These are phyloP conservation scores for Valencia hispanica DNA, from an alignment of 2,797 vertebrate species.

Conservation along the genomic window DNA sequence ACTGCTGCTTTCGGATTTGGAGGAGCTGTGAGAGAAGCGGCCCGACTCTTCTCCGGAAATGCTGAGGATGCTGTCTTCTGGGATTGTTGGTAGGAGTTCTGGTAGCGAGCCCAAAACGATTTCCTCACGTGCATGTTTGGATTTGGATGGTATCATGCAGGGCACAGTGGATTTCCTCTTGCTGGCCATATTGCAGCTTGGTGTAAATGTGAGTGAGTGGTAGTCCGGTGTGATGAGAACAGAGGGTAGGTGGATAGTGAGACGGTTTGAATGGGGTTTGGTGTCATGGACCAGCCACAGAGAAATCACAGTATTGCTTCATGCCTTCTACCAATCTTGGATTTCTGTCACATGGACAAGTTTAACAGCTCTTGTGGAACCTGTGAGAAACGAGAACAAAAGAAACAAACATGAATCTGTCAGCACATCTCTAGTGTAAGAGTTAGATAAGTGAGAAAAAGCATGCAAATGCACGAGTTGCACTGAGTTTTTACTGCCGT, in stretches of 20 bases:
- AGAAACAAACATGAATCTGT: slow-evolving; percentile 16
- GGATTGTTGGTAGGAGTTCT: slow-evolving; percentile 82
- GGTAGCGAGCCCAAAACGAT: slow-evolving; percentile 81
- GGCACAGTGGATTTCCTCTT: slow-evolving; percentile 98
- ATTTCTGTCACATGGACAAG: slow-evolving; percentile 72
- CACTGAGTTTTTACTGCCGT: no score
- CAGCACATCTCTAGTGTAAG: slow-evolving; percentile 1
- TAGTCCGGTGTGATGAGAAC: slow-evolving; percentile 74
- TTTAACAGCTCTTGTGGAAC: slow-evolving; percentile 70
- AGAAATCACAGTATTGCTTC: slow-evolving; percentile 91
- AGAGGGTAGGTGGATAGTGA: slow-evolving; percentile 75
- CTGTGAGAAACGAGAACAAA: slow-evolving; percentile 55
- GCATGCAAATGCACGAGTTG: no score
- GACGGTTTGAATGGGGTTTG: slow-evolving; percentile 86
- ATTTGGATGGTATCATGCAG: slow-evolving; percentile 98
- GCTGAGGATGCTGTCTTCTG: slow-evolving; percentile 83
- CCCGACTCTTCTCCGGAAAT: slow-evolving; percentile 77
- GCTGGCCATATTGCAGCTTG: slow-evolving; percentile 88
- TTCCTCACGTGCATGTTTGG: slow-evolving; percentile 86
- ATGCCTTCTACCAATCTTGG: slow-evolving; percentile 76
- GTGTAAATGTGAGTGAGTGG: slow-evolving; percentile 65
- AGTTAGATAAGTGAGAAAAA: slow-evolving; percentile 8
- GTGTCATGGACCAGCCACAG: slow-evolving; percentile 81
- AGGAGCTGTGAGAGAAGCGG: slow-evolving; percentile 72
- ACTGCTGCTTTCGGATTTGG: slow-evolving; percentile 70